A percentile compares a stretch with the other conserved stretches of the same genome.
These are phyloP conservation scores for Oryctes rhinoceros DNA, from an alignment of 1,140 invertebrate species.

Conservation along the genomic window DNA sequence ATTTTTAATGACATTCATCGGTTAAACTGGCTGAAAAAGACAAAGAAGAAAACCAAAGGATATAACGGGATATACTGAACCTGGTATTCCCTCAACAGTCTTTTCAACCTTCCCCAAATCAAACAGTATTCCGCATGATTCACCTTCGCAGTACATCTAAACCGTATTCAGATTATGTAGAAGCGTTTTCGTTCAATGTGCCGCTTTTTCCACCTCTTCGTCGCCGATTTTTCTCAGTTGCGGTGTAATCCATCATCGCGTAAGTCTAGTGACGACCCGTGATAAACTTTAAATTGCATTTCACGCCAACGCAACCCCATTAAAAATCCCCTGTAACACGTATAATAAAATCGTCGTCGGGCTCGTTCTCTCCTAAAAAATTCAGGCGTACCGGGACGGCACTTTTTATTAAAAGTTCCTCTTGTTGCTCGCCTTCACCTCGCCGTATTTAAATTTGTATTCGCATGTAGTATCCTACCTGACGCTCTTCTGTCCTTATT, in stretches of 20 bases:
- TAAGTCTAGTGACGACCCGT: conserved; percentile 8
- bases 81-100: no score
- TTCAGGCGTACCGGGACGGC: not conserved
- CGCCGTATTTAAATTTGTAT: not conserved
- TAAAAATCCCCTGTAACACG: conserved; percentile 28
- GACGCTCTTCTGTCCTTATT: no score
- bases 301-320: conserved; percentile 30
- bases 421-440: not conserved
- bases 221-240: not conserved
- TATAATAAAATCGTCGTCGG: conserved; percentile 24
- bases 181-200: not conserved
- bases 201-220: not conserved
- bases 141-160: not conserved
- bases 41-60: no score
- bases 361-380: not conserved
- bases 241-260: conserved; percentile 32
- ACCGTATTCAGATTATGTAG: not conserved
- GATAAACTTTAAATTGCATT: conserved; percentile 38
- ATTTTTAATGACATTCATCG: no score
- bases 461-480: not conserved
- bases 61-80: no score
- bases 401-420: conserved; percentile 30
- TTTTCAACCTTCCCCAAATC: no score
- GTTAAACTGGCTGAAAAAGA: no score
- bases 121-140: no score